phyloP scores from a whole-genome alignment of 2,888 invertebrate species.

The Diadegma fenestrale region DNA sequence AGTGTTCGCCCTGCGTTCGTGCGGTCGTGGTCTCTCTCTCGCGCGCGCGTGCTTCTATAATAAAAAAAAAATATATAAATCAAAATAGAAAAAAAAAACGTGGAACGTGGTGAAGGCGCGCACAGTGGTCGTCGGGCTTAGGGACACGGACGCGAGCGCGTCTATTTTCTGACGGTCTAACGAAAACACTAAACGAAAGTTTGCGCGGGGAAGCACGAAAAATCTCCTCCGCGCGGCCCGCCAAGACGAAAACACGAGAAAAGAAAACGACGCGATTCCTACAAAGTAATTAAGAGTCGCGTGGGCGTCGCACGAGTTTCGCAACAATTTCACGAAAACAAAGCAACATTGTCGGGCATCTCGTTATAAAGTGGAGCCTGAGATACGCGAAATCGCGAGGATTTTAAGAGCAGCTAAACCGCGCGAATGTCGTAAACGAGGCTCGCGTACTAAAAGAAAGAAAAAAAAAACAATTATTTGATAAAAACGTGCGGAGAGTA shows the following conservation, averaged over 20 bases:
- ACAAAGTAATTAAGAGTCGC: slow-evolving; percentile 10
- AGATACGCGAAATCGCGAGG: slow-evolving; percentile 18
- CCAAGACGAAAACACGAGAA: slow-evolving; percentile 9
- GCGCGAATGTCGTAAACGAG: slow-evolving; percentile 6
- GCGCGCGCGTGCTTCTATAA: slow-evolving; percentile 13
- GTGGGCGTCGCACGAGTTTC: slow-evolving; percentile 31
- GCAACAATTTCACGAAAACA: slow-evolving; percentile 18
- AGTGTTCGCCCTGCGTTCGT: slow-evolving; percentile 57
- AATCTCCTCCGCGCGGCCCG: not conserved
- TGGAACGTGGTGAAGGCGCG: not conserved
- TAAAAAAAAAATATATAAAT: not conserved
- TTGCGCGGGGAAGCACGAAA: not conserved
- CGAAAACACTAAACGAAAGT: slow-evolving; percentile 11
- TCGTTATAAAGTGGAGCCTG: slow-evolving; percentile 4
- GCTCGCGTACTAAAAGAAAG: not conserved
- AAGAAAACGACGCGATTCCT: slow-evolving; percentile 28
- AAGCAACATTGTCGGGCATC: slow-evolving; percentile 5
- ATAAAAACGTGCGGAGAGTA: not conserved
- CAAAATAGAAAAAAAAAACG: slow-evolving; percentile 11
- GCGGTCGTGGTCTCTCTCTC: slow-evolving; percentile 47
- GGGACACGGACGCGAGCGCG: not conserved
- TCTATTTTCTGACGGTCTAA: slow-evolving; percentile 44
- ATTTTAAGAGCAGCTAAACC: slow-evolving; percentile 9
- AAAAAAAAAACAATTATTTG: not conserved
- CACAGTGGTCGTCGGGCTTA: slow-evolving; percentile 11